These are phyloP conservation scores for Ceratitis capitata DNA, from an alignment of 1,140 invertebrate genomes.

Conservation along the genomic window DNA sequence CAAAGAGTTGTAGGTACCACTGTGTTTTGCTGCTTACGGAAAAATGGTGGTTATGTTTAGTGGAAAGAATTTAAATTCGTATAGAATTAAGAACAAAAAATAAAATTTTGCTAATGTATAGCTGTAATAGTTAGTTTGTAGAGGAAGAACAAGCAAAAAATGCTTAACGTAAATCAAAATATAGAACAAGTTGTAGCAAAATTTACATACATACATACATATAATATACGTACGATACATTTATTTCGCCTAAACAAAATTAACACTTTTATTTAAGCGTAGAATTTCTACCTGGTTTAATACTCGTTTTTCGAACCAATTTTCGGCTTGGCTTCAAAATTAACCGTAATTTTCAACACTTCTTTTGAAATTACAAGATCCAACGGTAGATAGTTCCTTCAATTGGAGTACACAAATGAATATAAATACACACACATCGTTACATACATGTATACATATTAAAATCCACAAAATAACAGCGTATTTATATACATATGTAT, in stretches of 20 bases:
- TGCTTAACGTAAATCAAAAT: too few relatives aligned
- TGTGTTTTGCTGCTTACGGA: background rate
- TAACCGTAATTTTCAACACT: background rate
- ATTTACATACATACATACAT: background rate
- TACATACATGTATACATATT: background rate
- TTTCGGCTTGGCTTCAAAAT: background rate
- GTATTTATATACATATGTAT: too few relatives aligned
- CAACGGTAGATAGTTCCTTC: conserved; percentile 46
- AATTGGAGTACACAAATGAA: conserved; percentile 40
- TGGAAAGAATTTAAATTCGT: background rate
- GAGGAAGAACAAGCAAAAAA: background rate
- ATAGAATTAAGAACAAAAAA: background rate
- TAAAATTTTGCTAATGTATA: background rate
- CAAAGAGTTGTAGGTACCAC: conserved; percentile 32
- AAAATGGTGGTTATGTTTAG: background rate
- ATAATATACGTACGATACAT: background rate
- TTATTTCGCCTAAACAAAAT: background rate
- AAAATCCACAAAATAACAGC: too few relatives aligned
- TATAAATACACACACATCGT: background rate
- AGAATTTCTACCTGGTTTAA: background rate
- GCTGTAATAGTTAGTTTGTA: background rate
- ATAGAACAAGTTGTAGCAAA: background rate
- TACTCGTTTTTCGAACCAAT: background rate
- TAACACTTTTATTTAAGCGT: background rate
- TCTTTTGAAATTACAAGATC: conserved; percentile 38